Conservation (phyloP, 2,888 invertebrate species). For the Aleiodes leptofemur region DNA sequence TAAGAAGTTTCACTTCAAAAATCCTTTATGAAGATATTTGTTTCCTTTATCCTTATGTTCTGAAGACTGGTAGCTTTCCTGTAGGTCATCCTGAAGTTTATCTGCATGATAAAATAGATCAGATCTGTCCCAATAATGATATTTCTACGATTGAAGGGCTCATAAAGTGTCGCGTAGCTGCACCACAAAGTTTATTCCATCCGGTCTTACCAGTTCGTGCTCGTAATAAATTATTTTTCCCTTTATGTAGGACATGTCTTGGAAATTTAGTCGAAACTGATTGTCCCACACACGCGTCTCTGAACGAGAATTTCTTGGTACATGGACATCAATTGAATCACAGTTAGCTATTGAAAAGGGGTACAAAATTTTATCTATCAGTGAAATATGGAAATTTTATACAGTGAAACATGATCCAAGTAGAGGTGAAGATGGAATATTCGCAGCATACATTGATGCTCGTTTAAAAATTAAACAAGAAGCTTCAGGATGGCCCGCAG, state of each 20-base stretch:
- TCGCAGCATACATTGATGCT: background rate
- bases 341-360: background rate
- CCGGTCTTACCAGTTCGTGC: background rate
- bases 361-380: background rate
- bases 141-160: no score
- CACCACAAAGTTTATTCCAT: background rate
- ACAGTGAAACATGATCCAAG: background rate
- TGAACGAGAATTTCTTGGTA: background rate
- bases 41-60: no score
- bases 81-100: no score
- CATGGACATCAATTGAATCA: background rate
- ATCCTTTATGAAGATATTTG: no score
- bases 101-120: no score
- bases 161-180: background rate
- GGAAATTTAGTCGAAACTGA: background rate
- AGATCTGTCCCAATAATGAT: no score
- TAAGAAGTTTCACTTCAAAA: no score
- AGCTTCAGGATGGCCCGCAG: background rate
- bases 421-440: background rate
- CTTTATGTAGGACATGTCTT: background rate
- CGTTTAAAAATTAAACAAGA: background rate
- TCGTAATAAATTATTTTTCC: background rate
- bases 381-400: background rate
- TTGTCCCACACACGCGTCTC: background rate
- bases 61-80: no score